Conservation (phyloP, 2,797 vertebrate species). For the Graptemys geographica region DNA sequence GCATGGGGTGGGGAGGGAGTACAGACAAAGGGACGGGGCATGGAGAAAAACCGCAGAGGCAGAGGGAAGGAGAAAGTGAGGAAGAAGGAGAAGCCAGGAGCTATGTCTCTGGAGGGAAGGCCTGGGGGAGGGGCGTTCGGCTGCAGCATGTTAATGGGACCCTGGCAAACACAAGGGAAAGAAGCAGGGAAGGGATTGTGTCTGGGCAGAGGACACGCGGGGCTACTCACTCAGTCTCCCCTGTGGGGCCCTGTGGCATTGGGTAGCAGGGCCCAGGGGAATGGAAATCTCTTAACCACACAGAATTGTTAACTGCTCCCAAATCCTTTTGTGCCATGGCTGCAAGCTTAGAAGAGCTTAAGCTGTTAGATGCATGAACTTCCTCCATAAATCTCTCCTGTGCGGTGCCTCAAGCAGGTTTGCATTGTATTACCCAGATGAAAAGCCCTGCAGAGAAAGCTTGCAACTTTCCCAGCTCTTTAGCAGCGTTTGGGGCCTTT, state of each 20-base stretch:
- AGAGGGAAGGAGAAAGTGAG: constrained; percentile 42
- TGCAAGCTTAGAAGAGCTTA: constrained; percentile 81
- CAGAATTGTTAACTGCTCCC: constrained; percentile 81
- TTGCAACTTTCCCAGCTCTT: constrained; percentile 56
- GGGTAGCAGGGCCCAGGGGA: background rate
- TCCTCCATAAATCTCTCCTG: constrained; percentile 79
- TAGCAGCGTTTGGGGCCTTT: background rate
- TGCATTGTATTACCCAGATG: constrained; percentile 29
- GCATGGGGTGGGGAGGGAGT: constrained; percentile 48
- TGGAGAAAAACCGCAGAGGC: background rate
- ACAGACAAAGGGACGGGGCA: constrained; percentile 70
- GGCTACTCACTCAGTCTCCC: constrained; percentile 52
- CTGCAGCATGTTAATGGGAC: background rate
- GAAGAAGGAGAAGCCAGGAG: background rate
- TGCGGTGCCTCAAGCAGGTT: constrained; percentile 31
- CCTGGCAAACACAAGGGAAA: fast-evolving
- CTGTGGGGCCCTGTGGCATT: constrained; percentile 16
- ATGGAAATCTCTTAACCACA: constrained; percentile 80
- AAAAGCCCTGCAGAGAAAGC: constrained; percentile 50
- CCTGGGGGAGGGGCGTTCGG: fast-evolving
- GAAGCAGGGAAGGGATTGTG: background rate
- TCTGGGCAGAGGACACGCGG: fast-evolving
- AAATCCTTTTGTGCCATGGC: constrained; percentile 81
- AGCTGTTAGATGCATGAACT: constrained; percentile 84
- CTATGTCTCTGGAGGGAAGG: background rate